These are phyloP conservation scores for Rutpela maculata DNA, from an alignment of 2,888 invertebrate genomes.

Conservation along the genomic window DNA sequence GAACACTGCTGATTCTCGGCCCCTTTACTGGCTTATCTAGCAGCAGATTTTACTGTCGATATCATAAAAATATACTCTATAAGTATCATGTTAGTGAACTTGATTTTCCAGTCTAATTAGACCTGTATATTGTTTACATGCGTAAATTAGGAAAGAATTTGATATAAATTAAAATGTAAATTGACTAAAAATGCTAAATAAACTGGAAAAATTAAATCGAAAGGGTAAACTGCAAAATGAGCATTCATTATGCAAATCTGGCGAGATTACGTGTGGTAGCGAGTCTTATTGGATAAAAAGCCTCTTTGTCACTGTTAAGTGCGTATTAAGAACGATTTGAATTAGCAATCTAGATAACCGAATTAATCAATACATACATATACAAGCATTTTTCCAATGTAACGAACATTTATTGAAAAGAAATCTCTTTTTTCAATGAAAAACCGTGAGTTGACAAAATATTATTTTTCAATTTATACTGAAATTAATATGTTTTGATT, in stretches of 20 bases:
- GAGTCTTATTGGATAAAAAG: background rate
- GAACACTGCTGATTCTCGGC: slow-evolving; percentile 8
- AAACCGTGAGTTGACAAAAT: too few relatives aligned
- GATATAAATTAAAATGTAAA: slow-evolving; percentile 7
- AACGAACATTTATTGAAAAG: background rate
- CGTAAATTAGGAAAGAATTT: background rate
- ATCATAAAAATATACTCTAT: slow-evolving; percentile 21
- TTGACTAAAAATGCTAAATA: background rate
- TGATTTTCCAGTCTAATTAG: slow-evolving; percentile 1
- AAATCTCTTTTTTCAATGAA: background rate
- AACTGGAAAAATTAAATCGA: background rate
- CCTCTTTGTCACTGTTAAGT: background rate
- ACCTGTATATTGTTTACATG: background rate
- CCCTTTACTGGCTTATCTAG: background rate
- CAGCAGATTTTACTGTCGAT: slow-evolving; percentile 23
- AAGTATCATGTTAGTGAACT: background rate
- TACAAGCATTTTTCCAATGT: background rate
- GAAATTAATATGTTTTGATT: too few relatives aligned
- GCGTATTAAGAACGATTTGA: background rate
- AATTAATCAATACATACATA: too few relatives aligned
- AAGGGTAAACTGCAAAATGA: background rate
- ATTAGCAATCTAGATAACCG: background rate
- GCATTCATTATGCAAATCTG: background rate
- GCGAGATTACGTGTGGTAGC: background rate
- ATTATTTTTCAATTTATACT: too few relatives aligned